Evolutionary conservation across 1,140 invertebrate genomes (phyloP), one percentile per base, ranked within the genome.

Genomic region (Aphidius gifuensis): DNA sequence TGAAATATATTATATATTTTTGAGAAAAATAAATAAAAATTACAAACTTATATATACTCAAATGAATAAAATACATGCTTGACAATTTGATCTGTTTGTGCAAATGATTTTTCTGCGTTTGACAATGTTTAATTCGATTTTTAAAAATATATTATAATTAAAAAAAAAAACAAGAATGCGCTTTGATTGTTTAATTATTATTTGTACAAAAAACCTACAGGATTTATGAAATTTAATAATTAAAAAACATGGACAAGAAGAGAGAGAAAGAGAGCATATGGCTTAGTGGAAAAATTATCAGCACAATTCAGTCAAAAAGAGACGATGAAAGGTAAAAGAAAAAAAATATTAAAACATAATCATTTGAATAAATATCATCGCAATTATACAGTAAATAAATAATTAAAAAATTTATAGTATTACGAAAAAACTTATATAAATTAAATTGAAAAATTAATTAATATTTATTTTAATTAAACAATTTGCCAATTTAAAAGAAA

Each of bases 1-100:
- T 71, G 64, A 78, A 70, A 66, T 62, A 66, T 62, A 69, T 66
- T 69, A 72, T 64, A 73, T 79, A 79, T 81, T 77, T 80, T 81
- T 81, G 80, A 80, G 75, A 78, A 72, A 80, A 16, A 16, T 16
- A 16, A 16, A 16, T 16, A 16, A 16, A 16, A 79, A 66, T 75
- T 75, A 74, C 65, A 71, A 73, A 21, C 61, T 32, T 32, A 32
- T 32, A 32, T 32, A 66, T 64, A 61, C 62, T 61, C 60, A 55
- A 60, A 32, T 32, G 49, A 60, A 45, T 23, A 63, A 62, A 48
- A 53, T 76, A 74, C 62, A 75, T 74, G 73, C 71, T 68, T 69
- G 74, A 71, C 64, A 70, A 67, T 16, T 49, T 68, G 62, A 55
- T 73, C 66, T 70, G 69, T 65, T 67, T 67, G 68, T 70, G 70